Evolutionary conservation across 2,888 invertebrate genomes (phyloP).

Genomic region (Baronia brevicornis): DNA sequence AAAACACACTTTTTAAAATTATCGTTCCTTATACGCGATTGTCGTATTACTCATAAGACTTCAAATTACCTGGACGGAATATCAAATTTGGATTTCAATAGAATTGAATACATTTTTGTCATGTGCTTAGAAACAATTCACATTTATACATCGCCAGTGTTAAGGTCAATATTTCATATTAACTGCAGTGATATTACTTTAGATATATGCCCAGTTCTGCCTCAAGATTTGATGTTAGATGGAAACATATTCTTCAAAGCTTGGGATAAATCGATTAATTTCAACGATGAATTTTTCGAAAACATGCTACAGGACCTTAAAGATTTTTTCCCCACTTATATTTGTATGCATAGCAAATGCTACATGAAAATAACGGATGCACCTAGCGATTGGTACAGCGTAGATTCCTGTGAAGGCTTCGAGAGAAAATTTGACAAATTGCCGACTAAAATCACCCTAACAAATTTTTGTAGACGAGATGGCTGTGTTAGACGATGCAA

Average conservation of each 20-base stretch:
- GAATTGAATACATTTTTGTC: conserved; percentile 35
- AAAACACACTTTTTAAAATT: conserved; percentile 18
- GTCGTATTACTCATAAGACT: conserved; percentile 29
- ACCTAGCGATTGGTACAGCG: conserved; percentile 32
- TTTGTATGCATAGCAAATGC: conserved; percentile 30
- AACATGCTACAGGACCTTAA: conserved; percentile 26
- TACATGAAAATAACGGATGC: conserved; percentile 28
- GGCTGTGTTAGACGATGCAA: conserved; percentile 24
- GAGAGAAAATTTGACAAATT: conserved; percentile 24
- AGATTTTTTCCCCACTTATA: conserved; percentile 35
- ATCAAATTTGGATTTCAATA: conserved; percentile 27
- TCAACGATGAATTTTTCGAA: conserved; percentile 28
- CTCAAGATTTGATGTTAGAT: conserved; percentile 30
- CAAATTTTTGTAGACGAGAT: conserved; percentile 32
- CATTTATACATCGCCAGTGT: conserved; percentile 32
- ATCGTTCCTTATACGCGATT: conserved; percentile 21
- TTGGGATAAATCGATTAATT: conserved; percentile 32
- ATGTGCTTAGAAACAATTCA: conserved; percentile 35
- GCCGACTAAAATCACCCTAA: conserved; percentile 31
- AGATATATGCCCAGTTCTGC: conserved; percentile 24
- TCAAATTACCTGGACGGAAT: conserved; percentile 28
- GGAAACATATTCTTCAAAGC: conserved; percentile 38
- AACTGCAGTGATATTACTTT: conserved; percentile 29
- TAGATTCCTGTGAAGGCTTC: conserved; percentile 33
- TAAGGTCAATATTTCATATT: conserved; percentile 24